Evolutionary conservation across 2,797 vertebrate genomes (phyloP), one percentile per base, ranked within the genome.

Genomic region (Microchirus variegatus): DNA sequence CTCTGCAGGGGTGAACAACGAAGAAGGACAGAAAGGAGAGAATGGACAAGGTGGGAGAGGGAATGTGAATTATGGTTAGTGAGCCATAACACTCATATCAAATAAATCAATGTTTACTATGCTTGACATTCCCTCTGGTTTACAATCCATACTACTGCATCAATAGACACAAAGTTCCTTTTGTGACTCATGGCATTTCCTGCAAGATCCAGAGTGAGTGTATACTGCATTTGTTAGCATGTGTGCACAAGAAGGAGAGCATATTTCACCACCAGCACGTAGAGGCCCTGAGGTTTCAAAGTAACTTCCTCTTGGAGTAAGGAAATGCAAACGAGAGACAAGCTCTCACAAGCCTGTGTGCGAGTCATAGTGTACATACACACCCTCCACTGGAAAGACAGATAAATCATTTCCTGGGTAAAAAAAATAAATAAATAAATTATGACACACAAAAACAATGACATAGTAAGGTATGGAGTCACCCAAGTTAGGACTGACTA

Each of bases 231-330:
- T 41, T 14, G 26, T 10, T 12, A 10, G 8, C 10, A 36, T 58
- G 66, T 48, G 36, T 66, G 67, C 67, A 42, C 63, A 65, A 40
- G 55, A 69, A 58, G 63, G 53, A 65, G 38, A 59, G 67, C 64
- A 38, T 59, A 77, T 85, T 85, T 66, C 78, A 81, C 78, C 81
- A 84, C 46, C 67, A 77, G 85, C 18, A 41, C 67, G 80, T 60
- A 59, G 75, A 70, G 76, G 83, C 84, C 84, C 71, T 16, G 63
- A 76, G 84, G 79, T 81, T 81, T 83, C 69, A 79, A 81, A 87
- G 83, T 86, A 81, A 91, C 87, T 92, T 93, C 90, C 89, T 83
- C 73, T 88, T 67, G 60, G 66, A 80, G 31, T 56, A 63, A 83
- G 85, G 79, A 89, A 89, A 85, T 74, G 70, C 78, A 83, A 75